A percentile compares a stretch with the other conserved stretches of the same genome.
Conservation (phyloP, 2,113 vertebrate genomes). For the Coracopsis vasa region DNA sequence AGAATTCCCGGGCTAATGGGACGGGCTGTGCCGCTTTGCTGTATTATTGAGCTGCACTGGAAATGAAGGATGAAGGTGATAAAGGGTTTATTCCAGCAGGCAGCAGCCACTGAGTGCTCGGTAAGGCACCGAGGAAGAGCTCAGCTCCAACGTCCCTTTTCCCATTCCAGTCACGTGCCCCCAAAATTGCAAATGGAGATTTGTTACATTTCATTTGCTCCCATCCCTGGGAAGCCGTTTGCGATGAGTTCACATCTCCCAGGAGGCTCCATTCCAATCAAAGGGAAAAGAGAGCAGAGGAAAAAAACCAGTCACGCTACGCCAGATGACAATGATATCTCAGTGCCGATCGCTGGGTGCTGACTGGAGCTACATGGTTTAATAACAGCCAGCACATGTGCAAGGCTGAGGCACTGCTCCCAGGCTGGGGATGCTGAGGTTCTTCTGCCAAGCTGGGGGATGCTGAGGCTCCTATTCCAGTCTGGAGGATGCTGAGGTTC, state of each 20-base stretch:
- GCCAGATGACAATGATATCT: not conserved
- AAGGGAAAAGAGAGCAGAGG: constrained; percentile 4
- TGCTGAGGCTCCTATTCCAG: not conserved
- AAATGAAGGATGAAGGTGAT: constrained; percentile 14
- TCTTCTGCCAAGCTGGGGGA: not conserved
- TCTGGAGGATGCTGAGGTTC: not conserved
- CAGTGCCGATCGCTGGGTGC: not conserved
- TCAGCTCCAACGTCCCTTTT: constrained; percentile 73
- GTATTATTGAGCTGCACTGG: not conserved
- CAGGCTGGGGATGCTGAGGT: not conserved
- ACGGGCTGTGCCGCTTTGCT: not conserved
- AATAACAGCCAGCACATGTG: not conserved
- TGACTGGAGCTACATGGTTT: not conserved
- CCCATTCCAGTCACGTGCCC: constrained; percentile 77
- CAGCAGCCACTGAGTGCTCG: not conserved
- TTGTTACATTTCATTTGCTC: constrained; percentile 89
- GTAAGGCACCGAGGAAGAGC: not conserved
- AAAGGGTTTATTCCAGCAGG: constrained; percentile 17
- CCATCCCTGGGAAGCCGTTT: constrained; percentile 75
- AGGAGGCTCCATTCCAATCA: constrained; percentile 56
- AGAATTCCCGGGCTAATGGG: not conserved
- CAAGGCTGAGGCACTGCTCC: not conserved
- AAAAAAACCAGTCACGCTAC: not conserved
- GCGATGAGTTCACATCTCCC: constrained; percentile 77
- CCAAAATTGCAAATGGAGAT: constrained; percentile 87